Evolutionary conservation across 1,140 invertebrate species (phyloP), one percentile per base, ranked within the genome.

Genomic region (Anthonomus grandis): DNA sequence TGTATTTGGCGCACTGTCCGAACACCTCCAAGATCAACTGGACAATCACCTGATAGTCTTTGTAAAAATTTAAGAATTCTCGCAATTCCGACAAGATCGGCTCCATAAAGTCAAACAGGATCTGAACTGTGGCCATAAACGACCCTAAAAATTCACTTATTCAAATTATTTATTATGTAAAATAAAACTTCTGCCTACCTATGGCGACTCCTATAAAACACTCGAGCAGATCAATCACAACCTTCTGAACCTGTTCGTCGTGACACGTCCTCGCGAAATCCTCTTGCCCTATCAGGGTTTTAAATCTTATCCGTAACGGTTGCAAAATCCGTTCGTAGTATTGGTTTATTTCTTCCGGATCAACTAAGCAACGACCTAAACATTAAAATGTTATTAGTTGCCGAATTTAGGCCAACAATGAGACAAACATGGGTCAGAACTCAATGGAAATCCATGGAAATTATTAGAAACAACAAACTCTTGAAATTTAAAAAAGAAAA

Each of bases 41-140:
- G 15, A 93, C 86, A 48, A 94, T 81, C 51, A 86, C 81, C 42
- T 86, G 85, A 74, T 90, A 92, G 75, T 91, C 91, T 73, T 89
- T 87, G 69, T 90, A 93, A 2, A 87, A 66, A 48, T 79, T 83
- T 18, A 92, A 66, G 19, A 92, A 74, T 23, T 79, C 78, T 2
- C 86, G 81, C 61, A 86, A 73, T 67, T 88, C 83, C 12, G 77
- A 74, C 47, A 91, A 65, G 13, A 89, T 74, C 0, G 82, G 82
- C 31, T 78, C 76, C 2, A 88, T 69, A 67, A 86, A 83, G 54
- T 79, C 73, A 69, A 86, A 89, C 5, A 90, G 71, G 13, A 79
- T 72, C 47, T 82, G 72, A 27, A 82, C 78, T 31, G 82, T 82
- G 8, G 78, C 68, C 21, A 81, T 77, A 65, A 82, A 69, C 39